A percentile compares a stretch with the other conserved stretches of the same genome.
These are phyloP conservation scores for Eristalis pertinax DNA, from an alignment of 2,888 invertebrate genomes.

Conservation along the genomic window DNA sequence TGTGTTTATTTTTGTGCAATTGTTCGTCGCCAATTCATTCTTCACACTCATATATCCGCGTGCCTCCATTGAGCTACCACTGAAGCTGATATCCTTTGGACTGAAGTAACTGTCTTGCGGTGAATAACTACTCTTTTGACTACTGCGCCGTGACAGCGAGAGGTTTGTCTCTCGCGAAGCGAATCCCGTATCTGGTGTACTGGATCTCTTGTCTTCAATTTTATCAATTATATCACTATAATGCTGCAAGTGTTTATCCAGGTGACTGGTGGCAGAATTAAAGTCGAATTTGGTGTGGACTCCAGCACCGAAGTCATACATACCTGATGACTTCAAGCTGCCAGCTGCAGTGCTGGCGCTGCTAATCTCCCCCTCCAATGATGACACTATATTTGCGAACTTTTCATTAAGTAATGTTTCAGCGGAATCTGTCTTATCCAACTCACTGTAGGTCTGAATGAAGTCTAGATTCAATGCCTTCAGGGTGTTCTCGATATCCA, in stretches of 20 bases:
- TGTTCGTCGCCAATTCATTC: constrained; percentile 74
- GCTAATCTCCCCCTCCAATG: constrained; percentile 79
- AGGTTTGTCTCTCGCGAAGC: constrained; percentile 81
- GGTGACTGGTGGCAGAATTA: constrained; percentile 79
- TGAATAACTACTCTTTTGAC: constrained; percentile 81
- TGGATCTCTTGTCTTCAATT: constrained; percentile 80
- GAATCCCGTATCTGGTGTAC: constrained; percentile 81
- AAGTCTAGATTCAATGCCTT: constrained; percentile 81
- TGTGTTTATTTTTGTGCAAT: constrained; percentile 66
- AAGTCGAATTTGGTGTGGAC: constrained; percentile 79
- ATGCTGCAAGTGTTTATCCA: constrained; percentile 80
- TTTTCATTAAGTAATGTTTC: constrained; percentile 81
- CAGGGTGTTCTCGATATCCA: constrained; percentile 81
- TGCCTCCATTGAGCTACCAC: constrained; percentile 74
- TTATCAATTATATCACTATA: constrained; percentile 72
- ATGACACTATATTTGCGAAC: constrained; percentile 77
- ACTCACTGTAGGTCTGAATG: constrained; percentile 81
- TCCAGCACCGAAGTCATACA: constrained; percentile 78
- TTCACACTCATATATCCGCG: constrained; percentile 75
- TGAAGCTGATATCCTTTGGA: constrained; percentile 75
- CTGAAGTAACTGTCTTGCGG: constrained; percentile 80
- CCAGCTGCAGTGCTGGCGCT: constrained; percentile 76
- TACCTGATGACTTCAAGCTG: constrained; percentile 78
- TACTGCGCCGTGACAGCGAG: constrained; percentile 81
- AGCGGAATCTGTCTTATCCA: constrained; percentile 81